A percentile compares a stretch with the other conserved stretches of the same genome.
phyloP scores from a whole-genome alignment of 1,140 invertebrate species.

The Heterodera carotae region DNA sequence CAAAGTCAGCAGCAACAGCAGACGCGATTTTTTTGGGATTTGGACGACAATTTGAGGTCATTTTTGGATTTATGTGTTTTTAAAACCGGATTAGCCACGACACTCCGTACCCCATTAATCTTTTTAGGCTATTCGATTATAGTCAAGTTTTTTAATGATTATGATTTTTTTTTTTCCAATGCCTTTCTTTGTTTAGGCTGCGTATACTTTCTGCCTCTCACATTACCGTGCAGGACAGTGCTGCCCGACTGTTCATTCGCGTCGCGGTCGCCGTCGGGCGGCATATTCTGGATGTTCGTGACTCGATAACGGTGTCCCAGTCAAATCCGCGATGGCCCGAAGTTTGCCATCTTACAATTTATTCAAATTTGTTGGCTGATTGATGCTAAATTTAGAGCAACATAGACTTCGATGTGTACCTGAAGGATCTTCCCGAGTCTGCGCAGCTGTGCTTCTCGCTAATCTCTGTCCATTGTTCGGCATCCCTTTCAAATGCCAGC shows the following conservation, averaged over 20 bases:
- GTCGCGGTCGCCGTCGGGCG: slow-evolving; percentile 48
- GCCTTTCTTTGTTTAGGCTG: not conserved
- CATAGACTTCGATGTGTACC: slow-evolving; percentile 53
- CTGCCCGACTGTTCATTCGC: slow-evolving; percentile 48
- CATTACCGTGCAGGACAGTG: slow-evolving; percentile 38
- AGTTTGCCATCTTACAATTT: too few relatives aligned
- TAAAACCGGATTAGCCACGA: too few relatives aligned
- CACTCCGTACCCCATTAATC: too few relatives aligned
- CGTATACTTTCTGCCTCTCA: slow-evolving; percentile 43
- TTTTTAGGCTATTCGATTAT: too few relatives aligned
- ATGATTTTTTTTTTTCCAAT: too few relatives aligned
- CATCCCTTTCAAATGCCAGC: slow-evolving; percentile 5
- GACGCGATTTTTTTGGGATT: slow-evolving; percentile 46
- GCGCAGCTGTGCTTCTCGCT: slow-evolving; percentile 55
- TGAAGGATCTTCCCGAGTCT: slow-evolving; percentile 63
- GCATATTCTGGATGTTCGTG: slow-evolving; percentile 49
- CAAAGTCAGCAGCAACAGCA: not conserved
- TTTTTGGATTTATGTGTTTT: too few relatives aligned
- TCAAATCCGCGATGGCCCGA: slow-evolving; percentile 48
- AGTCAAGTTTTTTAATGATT: too few relatives aligned
- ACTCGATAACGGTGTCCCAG: slow-evolving; percentile 48
- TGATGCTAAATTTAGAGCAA: slow-evolving; percentile 32
- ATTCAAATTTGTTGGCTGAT: not conserved
- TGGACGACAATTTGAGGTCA: slow-evolving; percentile 50
- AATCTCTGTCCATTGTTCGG: slow-evolving; percentile 31